phyloP scores from a whole-genome alignment of 2,113 vertebrate genomes.

The Oncorhynchus tshawytscha region DNA sequence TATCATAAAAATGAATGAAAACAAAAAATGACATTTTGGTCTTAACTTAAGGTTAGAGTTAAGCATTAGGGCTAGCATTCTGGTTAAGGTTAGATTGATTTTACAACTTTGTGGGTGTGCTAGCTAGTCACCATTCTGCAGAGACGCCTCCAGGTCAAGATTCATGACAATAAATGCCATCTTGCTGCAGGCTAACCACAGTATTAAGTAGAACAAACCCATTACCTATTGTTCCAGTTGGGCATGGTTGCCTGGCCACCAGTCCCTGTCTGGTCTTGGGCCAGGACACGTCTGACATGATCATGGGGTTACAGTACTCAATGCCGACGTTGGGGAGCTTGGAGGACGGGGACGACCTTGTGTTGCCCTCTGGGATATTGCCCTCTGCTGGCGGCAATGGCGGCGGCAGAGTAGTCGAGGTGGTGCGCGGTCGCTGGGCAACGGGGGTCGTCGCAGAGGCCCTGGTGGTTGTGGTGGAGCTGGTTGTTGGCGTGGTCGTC shows the following conservation, averaged over 20 bases:
- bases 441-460: slow-evolving; percentile 51
- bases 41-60: too few relatives aligned
- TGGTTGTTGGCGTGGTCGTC: slow-evolving; percentile 52
- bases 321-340: slow-evolving; percentile 79
- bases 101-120: too few relatives aligned
- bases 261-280: slow-evolving; percentile 88
- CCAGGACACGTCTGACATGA: slow-evolving; percentile 88
- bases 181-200: too few relatives aligned
- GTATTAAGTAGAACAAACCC: background rate
- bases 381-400: slow-evolving; percentile 60
- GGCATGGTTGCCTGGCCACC: slow-evolving; percentile 84
- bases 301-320: slow-evolving; percentile 85
- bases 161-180: too few relatives aligned
- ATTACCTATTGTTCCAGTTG: slow-evolving; percentile 85
- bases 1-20: too few relatives aligned
- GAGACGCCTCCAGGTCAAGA: too few relatives aligned
- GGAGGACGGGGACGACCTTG: slow-evolving; percentile 72
- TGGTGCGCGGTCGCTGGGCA: slow-evolving; percentile 72
- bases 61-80: too few relatives aligned
- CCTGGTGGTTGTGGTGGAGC: slow-evolving; percentile 60
- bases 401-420: slow-evolving; percentile 65
- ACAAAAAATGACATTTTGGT: too few relatives aligned
- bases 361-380: slow-evolving; percentile 61
- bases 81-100: too few relatives aligned
- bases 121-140: too few relatives aligned